Base-by-base conservation (phyloP, 1,140 invertebrate species). In the Caenorhabditis brenneri region DNA sequence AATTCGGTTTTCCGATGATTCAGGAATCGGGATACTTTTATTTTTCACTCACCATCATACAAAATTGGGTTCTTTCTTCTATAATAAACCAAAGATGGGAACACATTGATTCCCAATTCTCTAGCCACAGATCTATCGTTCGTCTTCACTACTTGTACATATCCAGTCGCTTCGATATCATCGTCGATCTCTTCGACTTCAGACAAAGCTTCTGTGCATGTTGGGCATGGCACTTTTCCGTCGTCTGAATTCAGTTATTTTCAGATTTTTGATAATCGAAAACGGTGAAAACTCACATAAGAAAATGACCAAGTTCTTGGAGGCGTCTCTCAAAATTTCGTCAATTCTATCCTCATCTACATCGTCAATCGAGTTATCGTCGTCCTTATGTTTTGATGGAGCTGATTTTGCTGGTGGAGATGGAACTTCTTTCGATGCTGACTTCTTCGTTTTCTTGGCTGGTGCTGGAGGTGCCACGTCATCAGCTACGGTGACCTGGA, bases 131-230 rank as follows among this genome's bases (percentile, higher is more conserved):
- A 46, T 55, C 89, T 69, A 74, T 90, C 90, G 60, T 91, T 89
- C n/a, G 90, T 90, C 80, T 90, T 90, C 10, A 90, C 89, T 1
- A 89, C 88, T 80, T 90, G 88, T 48, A 90, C 90, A 84, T 90
- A 90, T 39, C 89, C 89, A 60, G 89, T 90, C 31, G 88, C 88
- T 83, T 90, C 89, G 36, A 90, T 88, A 81, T 90, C 89, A 79
- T 90, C 89, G 81, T 90, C 89, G 49, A 90, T 91, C 53, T 90
- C 90, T 81, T 90, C 89, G 10, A 90, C 82, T 82, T 90, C 89
- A 10, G 87, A 87, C 1, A 90, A 79, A 22, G 90, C 90, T 69
- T 88, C 84, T 22, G 84, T 81, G 58, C 89, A 90, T 27, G 86
- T 80, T n/a, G 89, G 89, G 74, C 89, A 90, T 74, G 90, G 90